A percentile compares a stretch with the other conserved stretches of the same genome.
Evolutionary conservation across 2,113 vertebrate genomes (phyloP).

Genomic region (Lasiurus borealis): DNA sequence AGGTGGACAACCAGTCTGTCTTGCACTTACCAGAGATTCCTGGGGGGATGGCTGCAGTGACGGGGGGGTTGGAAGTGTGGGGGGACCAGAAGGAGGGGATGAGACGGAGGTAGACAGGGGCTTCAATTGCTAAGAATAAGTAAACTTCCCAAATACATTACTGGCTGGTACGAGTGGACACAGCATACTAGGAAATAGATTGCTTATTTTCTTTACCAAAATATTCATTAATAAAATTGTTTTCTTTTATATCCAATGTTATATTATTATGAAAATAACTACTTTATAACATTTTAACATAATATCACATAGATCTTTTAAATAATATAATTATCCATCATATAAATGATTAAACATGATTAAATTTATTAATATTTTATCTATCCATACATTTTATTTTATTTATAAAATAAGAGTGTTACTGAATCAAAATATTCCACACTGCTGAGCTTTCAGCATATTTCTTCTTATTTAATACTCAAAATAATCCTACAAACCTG

Average conservation of each 20-base stretch:
- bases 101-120: accelerated
- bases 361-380: not conserved
- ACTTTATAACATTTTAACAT: not conserved
- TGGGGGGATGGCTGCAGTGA: accelerated
- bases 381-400: not conserved
- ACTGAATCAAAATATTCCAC: not conserved
- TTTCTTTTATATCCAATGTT: not conserved
- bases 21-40: accelerated
- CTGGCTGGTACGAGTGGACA: not conserved
- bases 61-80: accelerated
- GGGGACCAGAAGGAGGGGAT: too few species aligned
- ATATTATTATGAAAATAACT: not conserved
- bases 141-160: too few species aligned
- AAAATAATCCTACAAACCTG: not conserved
- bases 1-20: accelerated
- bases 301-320: not conserved
- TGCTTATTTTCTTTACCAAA: not conserved
- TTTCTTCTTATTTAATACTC: not conserved
- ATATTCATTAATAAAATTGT: not conserved
- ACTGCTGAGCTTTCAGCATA: not conserved
- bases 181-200: not conserved
- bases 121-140: accelerated
- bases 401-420: not conserved
- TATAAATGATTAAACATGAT: not conserved
- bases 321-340: not conserved